Evolutionary conservation across 2,888 invertebrate genomes (phyloP), one percentile per base, ranked within the genome.

Genomic region (Apoda limacodes): DNA sequence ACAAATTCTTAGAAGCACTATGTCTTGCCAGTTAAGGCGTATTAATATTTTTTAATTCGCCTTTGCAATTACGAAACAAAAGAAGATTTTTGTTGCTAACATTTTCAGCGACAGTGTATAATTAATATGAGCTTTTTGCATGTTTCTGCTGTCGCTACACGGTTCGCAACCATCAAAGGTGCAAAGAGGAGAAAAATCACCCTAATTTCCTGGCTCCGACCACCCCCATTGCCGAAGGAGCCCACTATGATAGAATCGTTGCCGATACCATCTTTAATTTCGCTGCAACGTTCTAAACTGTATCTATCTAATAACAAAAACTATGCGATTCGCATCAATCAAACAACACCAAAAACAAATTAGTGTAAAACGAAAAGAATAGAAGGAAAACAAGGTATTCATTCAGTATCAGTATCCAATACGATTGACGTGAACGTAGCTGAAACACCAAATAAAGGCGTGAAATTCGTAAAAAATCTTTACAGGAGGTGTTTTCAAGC

Each of bases 211-310:
- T 60, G 57, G 41, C 53, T 47, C 54, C 46, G 45, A 40, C 52
- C 54, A 48, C 55, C 60, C 59, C 60, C 60, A 58, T 61, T 65
- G 64, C 81, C 70, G 68, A 60, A 51, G 52, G 64, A 56, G 49
- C 53, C 55, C 59, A 48, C 60, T 51, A 63, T 78, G 82, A 83
- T 82, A 75, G 82, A 80, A 76, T 64, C 72, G 75, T 82, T 83
- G 83, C 83, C 83, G 71, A 78, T 70, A 69, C 76, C 71, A 83
- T 83, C 83, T 83, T 83, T 83, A 83, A 83, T 83, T 83, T 83
- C 71, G 70, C 65, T 45, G 55, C 43, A 53, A n/a, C n/a, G n/a
- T n/a, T n/a, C n/a, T n/a, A n/a, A n/a, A n/a, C n/a, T n/a, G n/a
- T n/a, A n/a, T n/a, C n/a, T n/a, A n/a, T n/a, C n/a, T n/a, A n/a